Base-by-base conservation (phyloP, 2,113 vertebrate species). In the western clawed frog (Xenopus tropicalis) region DNA sequence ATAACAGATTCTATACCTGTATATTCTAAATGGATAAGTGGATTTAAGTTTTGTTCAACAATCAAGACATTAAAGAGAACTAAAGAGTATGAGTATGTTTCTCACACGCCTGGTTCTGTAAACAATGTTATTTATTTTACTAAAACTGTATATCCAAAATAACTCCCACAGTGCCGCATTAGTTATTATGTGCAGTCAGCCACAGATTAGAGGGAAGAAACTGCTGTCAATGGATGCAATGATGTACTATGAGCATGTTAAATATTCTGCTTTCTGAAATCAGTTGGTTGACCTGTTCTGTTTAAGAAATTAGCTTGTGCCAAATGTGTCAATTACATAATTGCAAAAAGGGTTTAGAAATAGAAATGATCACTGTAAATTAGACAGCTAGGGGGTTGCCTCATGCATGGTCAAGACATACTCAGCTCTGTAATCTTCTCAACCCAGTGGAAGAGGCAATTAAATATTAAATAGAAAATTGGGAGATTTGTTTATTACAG, bases 141-240 rank as follows among this genome's bases (percentile, higher is more conserved):
- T 77, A 81, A 81, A 84, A 80, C 77, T 78, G 48, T 37, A 48
- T 69, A 69, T 80, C 79, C 57, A 78, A 75, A 86, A 84, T 81
- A 71, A 81, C 80, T 82, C 78, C 80, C 83, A 83, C 82, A 84
- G 82, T 82, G 82, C 78, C 80, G 74, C 79, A 70, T 83, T 83
- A 83, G 81, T 81, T 82, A 80, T 83, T 84, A 79, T 83, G 79
- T 80, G 70, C 81, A 85, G 52, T 82, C 82, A 86, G 80, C 80
- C 80, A 83, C 79, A 80, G 78, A 80, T 77, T 78, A 84, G 79
- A 83, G 82, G 82, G 82, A 77, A 86, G 82, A 69, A 84, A 81
- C 70, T 59, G 72, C 72, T 81, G 82, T 79, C 84, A 83, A 81
- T 68, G 81, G 78, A 83, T 82, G 76, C 74, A 79, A 75, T 56